Evolutionary conservation across 2,113 vertebrate genomes (phyloP).

Genomic region (Cololabis saira): DNA sequence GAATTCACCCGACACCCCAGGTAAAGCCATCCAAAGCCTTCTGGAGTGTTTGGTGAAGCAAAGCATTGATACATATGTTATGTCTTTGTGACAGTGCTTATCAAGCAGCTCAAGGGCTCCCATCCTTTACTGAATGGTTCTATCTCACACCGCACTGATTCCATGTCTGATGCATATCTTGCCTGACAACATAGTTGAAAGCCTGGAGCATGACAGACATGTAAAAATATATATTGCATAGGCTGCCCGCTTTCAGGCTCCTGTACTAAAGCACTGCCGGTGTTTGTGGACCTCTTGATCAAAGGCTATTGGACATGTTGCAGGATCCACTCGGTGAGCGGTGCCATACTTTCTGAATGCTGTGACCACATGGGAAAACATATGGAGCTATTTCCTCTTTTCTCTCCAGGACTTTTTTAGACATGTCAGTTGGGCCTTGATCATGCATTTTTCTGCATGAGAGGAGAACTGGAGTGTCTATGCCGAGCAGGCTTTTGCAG

Average conservation of each 20-base stretch:
- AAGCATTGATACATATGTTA: constrained; percentile 75
- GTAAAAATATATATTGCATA: constrained; percentile 65
- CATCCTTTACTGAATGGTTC: constrained; percentile 72
- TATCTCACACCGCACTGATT: constrained; percentile 71
- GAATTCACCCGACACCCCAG: constrained; percentile 64
- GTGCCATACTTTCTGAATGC: constrained; percentile 51
- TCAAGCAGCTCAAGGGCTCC: constrained; percentile 75
- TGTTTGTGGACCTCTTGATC: constrained; percentile 48
- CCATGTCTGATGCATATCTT: constrained; percentile 75
- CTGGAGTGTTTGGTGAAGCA: constrained; percentile 58
- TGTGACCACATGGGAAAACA: constrained; percentile 67
- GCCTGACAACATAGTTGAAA: constrained; percentile 68
- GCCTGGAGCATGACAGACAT: constrained; percentile 68
- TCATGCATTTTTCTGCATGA: constrained; percentile 76
- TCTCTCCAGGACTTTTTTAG: constrained; percentile 66
- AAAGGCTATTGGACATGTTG: constrained; percentile 47
- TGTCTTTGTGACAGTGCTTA: constrained; percentile 74
- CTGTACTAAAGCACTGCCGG: constrained; percentile 15
- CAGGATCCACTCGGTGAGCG: constrained; percentile 41
- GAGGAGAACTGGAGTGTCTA: constrained; percentile 59
- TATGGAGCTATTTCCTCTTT: constrained; percentile 68
- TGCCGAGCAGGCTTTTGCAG: constrained; percentile 62
- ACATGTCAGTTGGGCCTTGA: constrained; percentile 73
- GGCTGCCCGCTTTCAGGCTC: constrained; percentile 33
- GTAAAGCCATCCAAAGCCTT: constrained; percentile 56